Percentiles rank a stretch among this genome's conserved stretches.
phyloP scores from a whole-genome alignment of 2,113 vertebrate genomes.

The Aptenodytes forsteri region DNA sequence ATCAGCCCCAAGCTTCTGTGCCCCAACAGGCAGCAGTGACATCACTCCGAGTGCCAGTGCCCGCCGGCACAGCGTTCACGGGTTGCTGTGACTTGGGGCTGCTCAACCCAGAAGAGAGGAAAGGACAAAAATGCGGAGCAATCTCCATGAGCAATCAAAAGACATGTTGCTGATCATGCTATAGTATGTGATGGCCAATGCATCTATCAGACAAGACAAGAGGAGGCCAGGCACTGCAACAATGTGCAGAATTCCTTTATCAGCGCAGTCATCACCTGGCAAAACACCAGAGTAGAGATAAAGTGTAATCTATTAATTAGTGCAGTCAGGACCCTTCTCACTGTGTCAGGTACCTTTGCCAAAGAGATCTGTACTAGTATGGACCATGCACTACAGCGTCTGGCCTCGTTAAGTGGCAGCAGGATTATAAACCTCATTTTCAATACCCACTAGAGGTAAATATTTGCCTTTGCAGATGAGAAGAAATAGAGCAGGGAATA shows the following conservation, averaged over 20 bases:
- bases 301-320: neutral
- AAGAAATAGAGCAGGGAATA: neutral
- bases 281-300: neutral
- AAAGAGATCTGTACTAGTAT: neutral
- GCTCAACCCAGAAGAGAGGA: neutral
- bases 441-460: neutral
- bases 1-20: conserved; percentile 64
- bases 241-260: neutral
- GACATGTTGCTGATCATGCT: neutral
- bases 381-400: neutral
- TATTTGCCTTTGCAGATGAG: neutral
- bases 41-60: neutral
- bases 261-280: neutral
- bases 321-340: neutral
- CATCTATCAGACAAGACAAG: neutral
- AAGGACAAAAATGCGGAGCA: neutral
- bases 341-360: neutral
- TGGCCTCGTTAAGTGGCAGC: neutral
- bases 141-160: neutral
- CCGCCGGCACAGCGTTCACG: fast-evolving
- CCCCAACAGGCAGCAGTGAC: neutral
- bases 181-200: neutral
- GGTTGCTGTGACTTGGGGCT: neutral
- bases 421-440: neutral
- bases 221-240: neutral